A percentile compares a stretch with the other conserved stretches of the same genome.
phyloP scores from a whole-genome alignment of 1,140 invertebrate species.

The Bombus superbus region DNA sequence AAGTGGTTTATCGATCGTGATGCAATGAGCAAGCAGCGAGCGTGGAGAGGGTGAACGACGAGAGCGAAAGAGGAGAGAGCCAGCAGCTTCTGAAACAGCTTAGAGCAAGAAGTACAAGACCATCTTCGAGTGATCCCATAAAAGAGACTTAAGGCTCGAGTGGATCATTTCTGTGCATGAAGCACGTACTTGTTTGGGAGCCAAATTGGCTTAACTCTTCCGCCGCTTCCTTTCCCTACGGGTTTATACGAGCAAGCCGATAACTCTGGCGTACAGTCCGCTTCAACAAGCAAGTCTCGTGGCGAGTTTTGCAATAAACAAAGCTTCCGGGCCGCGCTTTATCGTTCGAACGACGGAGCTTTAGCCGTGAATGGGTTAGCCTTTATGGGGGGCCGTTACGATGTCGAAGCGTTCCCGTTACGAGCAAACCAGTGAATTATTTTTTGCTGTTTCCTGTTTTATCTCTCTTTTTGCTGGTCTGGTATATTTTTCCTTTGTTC shows the following conservation, averaged over 20 bases:
- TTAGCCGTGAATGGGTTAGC: neutral
- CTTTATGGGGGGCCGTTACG: slow-evolving; percentile 1
- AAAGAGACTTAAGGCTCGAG: slow-evolving; percentile 65
- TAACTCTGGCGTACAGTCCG: slow-evolving; percentile 18
- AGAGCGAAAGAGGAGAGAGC: neutral
- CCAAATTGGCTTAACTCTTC: slow-evolving; percentile 67
- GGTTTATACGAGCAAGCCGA: slow-evolving; percentile 27
- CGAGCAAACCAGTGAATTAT: neutral
- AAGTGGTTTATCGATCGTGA: slow-evolving; percentile 53
- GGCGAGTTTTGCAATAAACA: slow-evolving; percentile 16
- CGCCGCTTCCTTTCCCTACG: slow-evolving; percentile 40
- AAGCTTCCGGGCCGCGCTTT: slow-evolving; percentile 6
- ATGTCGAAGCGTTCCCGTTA: neutral
- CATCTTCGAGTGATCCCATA: slow-evolving; percentile 54
- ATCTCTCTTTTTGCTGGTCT: neutral
- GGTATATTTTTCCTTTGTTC: neutral
- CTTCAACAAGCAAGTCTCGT: neutral
- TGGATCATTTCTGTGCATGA: slow-evolving; percentile 60
- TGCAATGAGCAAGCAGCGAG: slow-evolving; percentile 28
- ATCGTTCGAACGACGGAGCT: neutral
- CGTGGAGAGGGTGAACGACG: neutral
- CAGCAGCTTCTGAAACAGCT: slow-evolving; percentile 34
- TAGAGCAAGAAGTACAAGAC: slow-evolving; percentile 42
- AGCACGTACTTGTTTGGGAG: slow-evolving; percentile 59
- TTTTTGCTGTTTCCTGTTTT: neutral